Evolutionary conservation across 1,140 invertebrate genomes (phyloP), one percentile per base, ranked within the genome.

Genomic region (Pararge aegeria): DNA sequence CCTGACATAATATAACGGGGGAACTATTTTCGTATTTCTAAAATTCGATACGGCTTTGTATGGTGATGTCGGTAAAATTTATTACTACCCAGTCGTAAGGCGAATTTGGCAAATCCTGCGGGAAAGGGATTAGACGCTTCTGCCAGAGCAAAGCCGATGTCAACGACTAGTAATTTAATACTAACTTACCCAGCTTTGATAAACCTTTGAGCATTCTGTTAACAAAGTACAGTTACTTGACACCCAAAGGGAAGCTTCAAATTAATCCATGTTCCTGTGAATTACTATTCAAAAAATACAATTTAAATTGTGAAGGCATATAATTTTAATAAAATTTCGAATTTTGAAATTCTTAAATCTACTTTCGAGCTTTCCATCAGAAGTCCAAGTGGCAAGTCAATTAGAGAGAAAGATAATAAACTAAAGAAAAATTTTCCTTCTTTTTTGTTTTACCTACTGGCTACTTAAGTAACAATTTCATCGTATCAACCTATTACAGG

Each of bases 111-210:
- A 58, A 20, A 46, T 44, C 51, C 49, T 37, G 19, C 27, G 19
- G 18, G 38, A 20, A 30, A 40, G 29, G 57, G 57, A 60, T 60
- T 60, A 60, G 38, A 34, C 57, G 9, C 54, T 24, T 27, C 37
- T 27, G 49, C 21, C 50, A 30, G 16, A 52, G 49, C 24, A 59
- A 50, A 52, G 57, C 50, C 15, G 40, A 52, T 40, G 57, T 44
- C 27, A 53, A 46, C 50, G 13, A 53, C 56, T 59, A 53, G 57
- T 53, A 53, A 60, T 53, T 60, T 60, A 53, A 60, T 53, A 53
- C 51, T 51, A 37, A 57, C 55, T 30, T 50, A 40, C 51, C 27
- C 19, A 29, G 44, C 55, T 48, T 13, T 30, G 19, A 50, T 50
- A 57, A 57, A 50, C 30, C 46, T 37, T 50, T 57, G 37, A 37